Conservation (phyloP, 2,888 invertebrate genomes). For the Hoplodrina blanda region DNA sequence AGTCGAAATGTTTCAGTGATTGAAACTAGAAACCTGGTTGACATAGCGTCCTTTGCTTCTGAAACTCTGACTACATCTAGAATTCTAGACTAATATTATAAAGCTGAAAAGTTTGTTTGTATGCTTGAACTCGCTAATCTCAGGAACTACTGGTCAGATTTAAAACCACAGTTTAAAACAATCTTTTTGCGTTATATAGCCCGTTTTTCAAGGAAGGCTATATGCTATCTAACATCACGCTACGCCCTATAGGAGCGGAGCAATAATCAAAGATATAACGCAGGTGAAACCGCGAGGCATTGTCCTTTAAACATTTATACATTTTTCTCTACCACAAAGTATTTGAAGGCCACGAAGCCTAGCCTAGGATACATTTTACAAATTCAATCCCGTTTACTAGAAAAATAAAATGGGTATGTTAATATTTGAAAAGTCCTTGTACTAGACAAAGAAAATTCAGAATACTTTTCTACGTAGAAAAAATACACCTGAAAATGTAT, state of each 20-base stretch:
- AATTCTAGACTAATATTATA: no score
- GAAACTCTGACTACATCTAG: not conserved
- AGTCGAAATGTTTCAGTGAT: slow-evolving; percentile 5
- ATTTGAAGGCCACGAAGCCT: slow-evolving; percentile 2
- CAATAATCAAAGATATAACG: no score
- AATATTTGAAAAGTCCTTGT: slow-evolving; percentile 27
- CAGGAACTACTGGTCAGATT: no score
- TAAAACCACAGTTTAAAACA: no score
- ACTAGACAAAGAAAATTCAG: slow-evolving; percentile 3
- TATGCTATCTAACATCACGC: no score
- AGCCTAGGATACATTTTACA: slow-evolving; percentile 29
- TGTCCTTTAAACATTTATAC: not conserved
- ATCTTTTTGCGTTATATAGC: no score
- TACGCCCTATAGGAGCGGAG: no score
- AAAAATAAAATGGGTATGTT: slow-evolving; percentile 10
- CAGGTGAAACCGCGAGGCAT: no score
- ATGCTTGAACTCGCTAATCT: no score
- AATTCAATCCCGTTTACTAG: slow-evolving; percentile 34
- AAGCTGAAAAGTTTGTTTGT: no score
- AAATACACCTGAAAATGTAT: not conserved
- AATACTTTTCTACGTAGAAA: not conserved
- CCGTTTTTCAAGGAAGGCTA: no score
- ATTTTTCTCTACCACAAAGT: not conserved
- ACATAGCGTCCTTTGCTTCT: not conserved
- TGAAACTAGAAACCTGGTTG: not conserved